A percentile compares a stretch with the other conserved stretches of the same genome.
These are phyloP conservation scores for Gadus macrocephalus DNA, from an alignment of 2,113 vertebrate genomes.

Conservation along the genomic window DNA sequence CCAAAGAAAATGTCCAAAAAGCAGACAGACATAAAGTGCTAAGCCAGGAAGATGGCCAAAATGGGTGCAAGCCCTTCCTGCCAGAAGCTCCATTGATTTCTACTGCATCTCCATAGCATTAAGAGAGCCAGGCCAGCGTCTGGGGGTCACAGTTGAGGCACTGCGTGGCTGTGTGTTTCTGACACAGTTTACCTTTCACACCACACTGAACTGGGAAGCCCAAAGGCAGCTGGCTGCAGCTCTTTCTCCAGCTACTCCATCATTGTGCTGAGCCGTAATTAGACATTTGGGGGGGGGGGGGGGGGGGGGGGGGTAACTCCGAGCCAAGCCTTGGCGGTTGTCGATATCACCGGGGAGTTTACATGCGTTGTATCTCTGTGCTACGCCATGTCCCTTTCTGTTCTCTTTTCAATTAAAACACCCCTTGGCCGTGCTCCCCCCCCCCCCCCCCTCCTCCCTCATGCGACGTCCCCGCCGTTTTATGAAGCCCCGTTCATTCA, in stretches of 20 bases:
- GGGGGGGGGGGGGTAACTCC: constrained; percentile 33
- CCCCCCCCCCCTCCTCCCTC: no score
- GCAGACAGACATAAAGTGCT: background rate
- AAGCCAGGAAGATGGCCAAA: constrained; percentile 13
- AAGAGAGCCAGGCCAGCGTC: constrained; percentile 25
- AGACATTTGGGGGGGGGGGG: constrained; percentile 24
- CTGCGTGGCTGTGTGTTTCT: constrained; percentile 9
- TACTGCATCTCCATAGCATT: constrained; percentile 14
- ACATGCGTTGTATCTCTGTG: no score
- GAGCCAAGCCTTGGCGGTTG: constrained; percentile 35
- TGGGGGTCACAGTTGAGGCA: constrained; percentile 40
- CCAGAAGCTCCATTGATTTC: constrained; percentile 39
- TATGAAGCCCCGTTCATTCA: no score
- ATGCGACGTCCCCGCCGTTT: no score
- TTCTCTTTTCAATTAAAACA: no score
- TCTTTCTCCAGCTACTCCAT: constrained; percentile 46
- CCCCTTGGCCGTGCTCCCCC: no score
- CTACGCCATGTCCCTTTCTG: no score
- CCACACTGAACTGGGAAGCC: constrained; percentile 32
- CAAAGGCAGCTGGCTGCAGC: constrained; percentile 41
- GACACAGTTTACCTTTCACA: constrained; percentile 38
- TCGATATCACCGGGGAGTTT: no score
- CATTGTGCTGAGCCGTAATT: constrained; percentile 45
- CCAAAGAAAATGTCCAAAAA: background rate
- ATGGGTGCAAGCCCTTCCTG: constrained; percentile 22